Evolutionary conservation across 2,888 invertebrate genomes (phyloP), one percentile per base, ranked within the genome.

Genomic region (Smittia sp.): DNA sequence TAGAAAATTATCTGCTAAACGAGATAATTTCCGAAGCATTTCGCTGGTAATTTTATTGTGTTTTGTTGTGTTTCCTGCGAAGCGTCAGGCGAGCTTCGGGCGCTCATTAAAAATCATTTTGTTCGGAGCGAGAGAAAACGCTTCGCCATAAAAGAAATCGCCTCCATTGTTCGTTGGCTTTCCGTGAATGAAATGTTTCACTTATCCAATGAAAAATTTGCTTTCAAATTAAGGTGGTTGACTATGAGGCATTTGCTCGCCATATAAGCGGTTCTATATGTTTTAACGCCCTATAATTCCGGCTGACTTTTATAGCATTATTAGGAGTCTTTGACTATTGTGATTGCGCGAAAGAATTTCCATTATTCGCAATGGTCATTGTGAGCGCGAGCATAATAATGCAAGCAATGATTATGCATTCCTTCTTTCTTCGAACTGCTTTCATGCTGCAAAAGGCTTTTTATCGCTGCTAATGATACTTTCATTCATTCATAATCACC

Each of bases 171-270:
- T 58, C 22, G 3, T 22, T 58, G 4, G 2, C 58, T 58, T 22
- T 58, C 22, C 58, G 18, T 22, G 58, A 58, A 68, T 68, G 65
- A 68, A 68, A 68, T 68, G 68, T 41, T 41, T 68, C 68, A 68
- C 68, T 68, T 68, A 68, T 58, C 68, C 68, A 68, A 68, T 68
- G 68, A 58, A 58, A 58, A 58, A 58, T 58, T 58, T 58, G 58
- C 58, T 58, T 58, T 58, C 20, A 58, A 58, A 58, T 58, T 58
- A 58, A 58, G 22, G 58, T 58, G 58, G 58, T n/a, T 58, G 58
- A 58, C 58, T 58, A 58, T 58, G 58, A 58, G 58, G 58, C 58
- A 58, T 58, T 58, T 58, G 58, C 18, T 46, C 46, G 2, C 58
- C 58, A 22, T 58, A 58, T 20, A 58, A 2, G 58, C 18, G 58